phyloP scores from a whole-genome alignment of 2,113 vertebrate genomes.

The Mastomys coucha region DNA sequence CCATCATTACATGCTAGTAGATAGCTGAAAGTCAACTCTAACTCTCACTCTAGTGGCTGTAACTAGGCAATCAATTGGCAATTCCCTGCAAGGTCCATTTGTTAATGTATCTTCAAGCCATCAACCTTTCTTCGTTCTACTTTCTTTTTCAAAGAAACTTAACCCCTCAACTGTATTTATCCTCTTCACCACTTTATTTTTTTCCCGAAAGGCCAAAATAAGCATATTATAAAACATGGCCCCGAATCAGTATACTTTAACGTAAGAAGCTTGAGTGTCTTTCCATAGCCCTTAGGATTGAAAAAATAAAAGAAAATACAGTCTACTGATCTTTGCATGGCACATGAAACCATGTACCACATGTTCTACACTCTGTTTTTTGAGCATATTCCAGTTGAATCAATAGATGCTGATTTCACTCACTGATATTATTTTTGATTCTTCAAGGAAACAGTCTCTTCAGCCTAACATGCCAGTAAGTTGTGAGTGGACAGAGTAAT shows the following conservation, averaged over 20 bases:
- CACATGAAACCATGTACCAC: neutral
- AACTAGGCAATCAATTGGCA: neutral
- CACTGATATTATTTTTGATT: neutral
- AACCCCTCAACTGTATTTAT: neutral
- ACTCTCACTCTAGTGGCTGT: neutral
- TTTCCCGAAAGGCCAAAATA: neutral
- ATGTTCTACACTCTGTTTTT: neutral
- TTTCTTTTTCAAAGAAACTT: neutral
- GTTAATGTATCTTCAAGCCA: neutral
- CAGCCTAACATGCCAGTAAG: neutral
- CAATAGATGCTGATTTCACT: neutral
- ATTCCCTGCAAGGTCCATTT: neutral
- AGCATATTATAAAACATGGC: neutral
- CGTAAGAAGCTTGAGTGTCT: neutral
- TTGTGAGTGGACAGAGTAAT: neutral
- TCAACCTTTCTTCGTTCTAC: neutral
- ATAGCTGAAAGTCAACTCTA: neutral
- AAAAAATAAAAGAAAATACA: neutral
- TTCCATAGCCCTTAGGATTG: neutral
- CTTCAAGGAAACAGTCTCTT: neutral
- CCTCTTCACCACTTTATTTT: neutral
- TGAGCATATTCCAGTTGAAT: neutral
- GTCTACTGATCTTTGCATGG: neutral
- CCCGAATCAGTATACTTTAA: neutral
- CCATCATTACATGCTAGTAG: neutral